A percentile compares a stretch with the other conserved stretches of the same genome.
Evolutionary conservation across 1,140 invertebrate genomes (phyloP).

Genomic region (Anoplolepis gracilipes): DNA sequence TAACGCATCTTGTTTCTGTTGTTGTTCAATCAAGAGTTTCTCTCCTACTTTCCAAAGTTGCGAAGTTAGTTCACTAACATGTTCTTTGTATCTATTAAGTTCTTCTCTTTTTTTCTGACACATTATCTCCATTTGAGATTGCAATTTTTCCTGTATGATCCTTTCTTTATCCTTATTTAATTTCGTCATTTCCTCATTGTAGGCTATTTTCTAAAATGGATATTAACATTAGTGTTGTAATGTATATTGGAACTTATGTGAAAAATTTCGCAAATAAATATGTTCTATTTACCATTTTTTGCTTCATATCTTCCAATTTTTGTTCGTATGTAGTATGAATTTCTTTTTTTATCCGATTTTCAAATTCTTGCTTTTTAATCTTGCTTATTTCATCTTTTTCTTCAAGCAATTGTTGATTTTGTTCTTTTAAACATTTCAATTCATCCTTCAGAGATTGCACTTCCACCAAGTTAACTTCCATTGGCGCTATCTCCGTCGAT

Average conservation of each 20-base stretch:
- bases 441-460: slow-evolving; percentile 62
- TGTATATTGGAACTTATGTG: neutral
- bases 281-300: slow-evolving; percentile 81
- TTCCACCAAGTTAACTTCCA: slow-evolving; percentile 61
- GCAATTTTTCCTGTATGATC: slow-evolving; percentile 83
- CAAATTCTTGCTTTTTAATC: slow-evolving; percentile 64
- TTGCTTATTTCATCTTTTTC: slow-evolving; percentile 58
- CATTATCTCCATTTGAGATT: slow-evolving; percentile 82
- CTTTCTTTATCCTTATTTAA: slow-evolving; percentile 86
- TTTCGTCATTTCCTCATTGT: slow-evolving; percentile 82
- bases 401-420: slow-evolving; percentile 59
- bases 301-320: slow-evolving; percentile 83
- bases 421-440: slow-evolving; percentile 61
- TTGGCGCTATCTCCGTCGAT: slow-evolving; percentile 41
- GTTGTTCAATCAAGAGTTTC: slow-evolving; percentile 86
- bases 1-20: slow-evolving; percentile 84
- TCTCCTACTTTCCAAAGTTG: slow-evolving; percentile 88
- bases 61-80: slow-evolving; percentile 85
- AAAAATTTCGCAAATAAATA: slow-evolving; percentile 54
- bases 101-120: slow-evolving; percentile 86
- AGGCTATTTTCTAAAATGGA: slow-evolving; percentile 79
- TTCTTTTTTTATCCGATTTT: slow-evolving; percentile 77
- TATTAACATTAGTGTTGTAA: slow-evolving; percentile 53
- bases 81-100: slow-evolving; percentile 86
- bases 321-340: slow-evolving; percentile 80